These are phyloP conservation scores for Drosophila bunnanda DNA, from an alignment of 2,888 invertebrate species.

Conservation along the genomic window DNA sequence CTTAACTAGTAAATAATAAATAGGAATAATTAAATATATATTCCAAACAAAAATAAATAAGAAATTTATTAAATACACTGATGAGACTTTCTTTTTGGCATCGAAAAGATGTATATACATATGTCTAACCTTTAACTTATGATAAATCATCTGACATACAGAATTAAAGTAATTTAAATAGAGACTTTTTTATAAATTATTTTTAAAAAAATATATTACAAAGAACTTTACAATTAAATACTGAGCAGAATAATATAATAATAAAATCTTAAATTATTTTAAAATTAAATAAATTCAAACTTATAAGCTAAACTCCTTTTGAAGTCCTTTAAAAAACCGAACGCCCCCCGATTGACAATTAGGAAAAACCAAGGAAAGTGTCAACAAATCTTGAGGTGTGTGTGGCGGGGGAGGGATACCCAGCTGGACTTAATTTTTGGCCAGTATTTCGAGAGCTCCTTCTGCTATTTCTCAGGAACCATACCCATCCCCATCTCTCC, in stretches of 20 bases:
- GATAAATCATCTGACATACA: no score
- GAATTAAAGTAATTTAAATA: not conserved
- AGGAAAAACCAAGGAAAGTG: slow-evolving; percentile 24
- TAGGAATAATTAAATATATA: not conserved
- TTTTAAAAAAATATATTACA: not conserved
- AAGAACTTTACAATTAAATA: not conserved
- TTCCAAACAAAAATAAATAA: not conserved
- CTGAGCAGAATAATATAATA: not conserved
- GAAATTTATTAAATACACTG: not conserved
- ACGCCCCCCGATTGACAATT: slow-evolving; percentile 3
- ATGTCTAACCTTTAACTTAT: no score
- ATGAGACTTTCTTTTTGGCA: no score
- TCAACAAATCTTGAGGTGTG: slow-evolving; percentile 24
- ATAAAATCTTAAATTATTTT: not conserved
- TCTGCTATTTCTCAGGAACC: slow-evolving; percentile 27
- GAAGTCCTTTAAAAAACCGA: not conserved
- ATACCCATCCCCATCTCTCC: not conserved
- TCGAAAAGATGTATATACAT: no score
- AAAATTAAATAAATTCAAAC: not conserved
- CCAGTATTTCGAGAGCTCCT: slow-evolving; percentile 16
- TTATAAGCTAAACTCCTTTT: not conserved
- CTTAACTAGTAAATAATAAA: not conserved
- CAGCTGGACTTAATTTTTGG: slow-evolving; percentile 14
- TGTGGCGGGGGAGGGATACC: not conserved
- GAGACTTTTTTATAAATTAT: not conserved